These are phyloP conservation scores for Pollenia labialis DNA, from an alignment of 2,888 invertebrate species.

Conservation along the genomic window DNA sequence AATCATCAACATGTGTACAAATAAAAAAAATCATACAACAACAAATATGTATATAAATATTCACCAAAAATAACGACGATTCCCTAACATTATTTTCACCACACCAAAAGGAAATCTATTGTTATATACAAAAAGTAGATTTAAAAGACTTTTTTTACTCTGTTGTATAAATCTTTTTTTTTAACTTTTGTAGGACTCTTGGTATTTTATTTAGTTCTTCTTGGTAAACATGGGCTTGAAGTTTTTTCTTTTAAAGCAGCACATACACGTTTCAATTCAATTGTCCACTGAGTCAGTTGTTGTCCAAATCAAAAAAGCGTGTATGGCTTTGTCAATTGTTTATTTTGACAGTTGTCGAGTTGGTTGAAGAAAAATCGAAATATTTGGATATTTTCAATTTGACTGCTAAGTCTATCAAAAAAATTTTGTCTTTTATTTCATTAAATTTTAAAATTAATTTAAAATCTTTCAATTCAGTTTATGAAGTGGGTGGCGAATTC, in stretches of 20 bases:
- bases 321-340: no score
- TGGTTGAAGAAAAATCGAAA: no score
- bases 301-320: no score
- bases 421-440: no score
- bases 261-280: no score
- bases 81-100: neutral
- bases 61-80: neutral
- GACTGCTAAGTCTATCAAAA: no score
- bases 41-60: neutral
- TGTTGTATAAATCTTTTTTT: neutral
- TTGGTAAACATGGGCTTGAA: neutral
- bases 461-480: no score
- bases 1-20: conserved; percentile 41
- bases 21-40: conserved; percentile 20
- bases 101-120: conserved; percentile 7
- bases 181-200: neutral
- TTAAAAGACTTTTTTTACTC: neutral
- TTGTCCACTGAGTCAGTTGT: no score
- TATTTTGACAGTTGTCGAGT: no score
- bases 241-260: neutral
- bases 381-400: no score
- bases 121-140: neutral
- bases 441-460: no score
- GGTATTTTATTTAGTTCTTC: conserved; percentile 3
- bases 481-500: no score